These are phyloP conservation scores for Machaerirhynchus nigripectus DNA, from an alignment of 2,113 vertebrate species.

Conservation along the genomic window DNA sequence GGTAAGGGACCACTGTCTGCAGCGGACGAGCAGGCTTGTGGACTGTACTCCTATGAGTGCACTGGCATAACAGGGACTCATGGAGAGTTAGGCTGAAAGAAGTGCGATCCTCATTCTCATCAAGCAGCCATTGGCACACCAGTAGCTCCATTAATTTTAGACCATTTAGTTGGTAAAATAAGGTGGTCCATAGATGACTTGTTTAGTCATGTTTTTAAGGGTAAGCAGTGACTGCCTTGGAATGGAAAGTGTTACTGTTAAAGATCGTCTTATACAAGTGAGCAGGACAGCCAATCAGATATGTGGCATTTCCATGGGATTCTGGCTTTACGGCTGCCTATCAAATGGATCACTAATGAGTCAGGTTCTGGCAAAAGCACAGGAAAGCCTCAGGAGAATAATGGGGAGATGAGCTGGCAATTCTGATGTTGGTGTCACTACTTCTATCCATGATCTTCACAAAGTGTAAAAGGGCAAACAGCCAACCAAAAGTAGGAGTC, in stretches of 20 bases:
- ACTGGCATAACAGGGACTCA: background rate
- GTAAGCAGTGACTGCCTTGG: background rate
- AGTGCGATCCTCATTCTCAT: background rate
- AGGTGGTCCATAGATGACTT: background rate
- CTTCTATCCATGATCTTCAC: background rate
- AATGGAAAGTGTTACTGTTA: constrained; percentile 47
- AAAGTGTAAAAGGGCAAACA: background rate
- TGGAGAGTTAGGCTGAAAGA: background rate
- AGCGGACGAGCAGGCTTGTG: rapidly evolving
- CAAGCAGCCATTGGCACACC: background rate
- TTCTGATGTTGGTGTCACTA: background rate
- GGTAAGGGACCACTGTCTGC: background rate
- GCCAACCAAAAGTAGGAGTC: background rate
- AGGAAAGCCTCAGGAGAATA: constrained; percentile 53
- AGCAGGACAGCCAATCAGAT: constrained; percentile 33
- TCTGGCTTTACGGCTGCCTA: constrained; percentile 50
- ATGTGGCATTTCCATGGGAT: constrained; percentile 60
- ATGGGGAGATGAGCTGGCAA: background rate
- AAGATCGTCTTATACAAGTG: constrained; percentile 73
- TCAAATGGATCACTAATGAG: constrained; percentile 74
- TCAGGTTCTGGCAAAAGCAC: constrained; percentile 70
- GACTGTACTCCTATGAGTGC: rapidly evolving
- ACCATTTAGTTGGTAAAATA: background rate
- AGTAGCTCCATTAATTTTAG: background rate
- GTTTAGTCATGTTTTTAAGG: background rate